Conservation (phyloP, 1,140 invertebrate species). For the Monomorium pharaonis region DNA sequence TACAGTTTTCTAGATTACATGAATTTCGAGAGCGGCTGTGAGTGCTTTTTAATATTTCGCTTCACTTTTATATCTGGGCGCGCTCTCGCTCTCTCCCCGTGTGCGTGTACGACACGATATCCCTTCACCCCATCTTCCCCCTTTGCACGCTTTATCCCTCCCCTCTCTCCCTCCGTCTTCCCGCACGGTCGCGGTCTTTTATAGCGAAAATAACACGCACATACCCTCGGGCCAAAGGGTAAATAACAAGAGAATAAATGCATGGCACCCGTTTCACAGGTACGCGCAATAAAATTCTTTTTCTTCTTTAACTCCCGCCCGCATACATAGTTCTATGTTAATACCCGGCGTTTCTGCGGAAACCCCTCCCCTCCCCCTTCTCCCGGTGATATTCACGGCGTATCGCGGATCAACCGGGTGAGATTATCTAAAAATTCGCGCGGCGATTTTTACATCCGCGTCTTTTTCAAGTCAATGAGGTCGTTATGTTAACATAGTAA, state of each 20-base stretch:
- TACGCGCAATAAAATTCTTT: slow-evolving; percentile 49
- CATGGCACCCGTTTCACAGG: slow-evolving; percentile 29
- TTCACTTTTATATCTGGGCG: neutral
- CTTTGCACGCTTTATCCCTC: neutral
- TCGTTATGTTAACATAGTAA: slow-evolving; percentile 36
- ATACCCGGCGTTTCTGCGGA: neutral
- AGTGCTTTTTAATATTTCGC: slow-evolving; percentile 56
- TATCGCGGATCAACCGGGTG: slow-evolving; percentile 24
- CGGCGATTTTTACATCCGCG: neutral
- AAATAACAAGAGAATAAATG: slow-evolving; percentile 66
- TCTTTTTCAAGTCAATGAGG: neutral
- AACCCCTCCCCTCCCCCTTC: neutral
- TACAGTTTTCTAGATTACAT: slow-evolving; percentile 51
- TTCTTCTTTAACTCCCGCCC: slow-evolving; percentile 9
- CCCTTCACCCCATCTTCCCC: neutral
- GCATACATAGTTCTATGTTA: neutral
- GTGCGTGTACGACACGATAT: neutral
- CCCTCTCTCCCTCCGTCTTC: neutral
- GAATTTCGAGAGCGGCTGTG: slow-evolving; percentile 51
- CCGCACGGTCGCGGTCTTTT: slow-evolving; percentile 2
- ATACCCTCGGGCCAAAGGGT: slow-evolving; percentile 43
- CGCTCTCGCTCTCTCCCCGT: neutral
- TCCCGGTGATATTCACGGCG: neutral
- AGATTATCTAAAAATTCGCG: slow-evolving; percentile 1
- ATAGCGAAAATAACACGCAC: slow-evolving; percentile 66